Conservation (phyloP, 2,113 vertebrate genomes). For the Labeo rohita region DNA sequence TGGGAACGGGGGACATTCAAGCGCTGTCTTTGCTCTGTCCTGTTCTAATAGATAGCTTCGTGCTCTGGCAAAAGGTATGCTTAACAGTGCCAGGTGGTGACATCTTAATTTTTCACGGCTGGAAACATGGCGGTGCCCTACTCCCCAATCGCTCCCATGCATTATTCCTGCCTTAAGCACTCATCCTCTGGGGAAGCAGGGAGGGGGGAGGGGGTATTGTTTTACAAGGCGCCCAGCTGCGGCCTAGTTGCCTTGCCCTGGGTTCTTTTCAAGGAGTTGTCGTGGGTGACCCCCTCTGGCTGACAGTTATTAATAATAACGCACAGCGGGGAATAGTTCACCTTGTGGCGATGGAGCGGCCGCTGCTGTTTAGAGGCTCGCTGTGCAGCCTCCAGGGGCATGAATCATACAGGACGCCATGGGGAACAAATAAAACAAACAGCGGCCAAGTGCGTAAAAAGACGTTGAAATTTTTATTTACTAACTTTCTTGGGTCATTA, state of each 20-base stretch:
- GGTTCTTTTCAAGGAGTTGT: slow-evolving; percentile 75
- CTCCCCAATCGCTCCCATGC: slow-evolving; percentile 60
- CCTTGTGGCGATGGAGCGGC: slow-evolving; percentile 69
- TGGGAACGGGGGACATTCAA: slow-evolving; percentile 34
- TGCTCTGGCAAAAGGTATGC: slow-evolving; percentile 62
- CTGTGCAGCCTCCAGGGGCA: slow-evolving; percentile 51
- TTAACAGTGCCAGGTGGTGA: slow-evolving; percentile 70
- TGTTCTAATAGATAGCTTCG: slow-evolving; percentile 58
- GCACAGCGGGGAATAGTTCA: slow-evolving; percentile 73
- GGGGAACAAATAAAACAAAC: slow-evolving; percentile 51
- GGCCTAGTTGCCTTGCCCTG: slow-evolving; percentile 71
- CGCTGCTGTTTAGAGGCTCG: slow-evolving; percentile 57
- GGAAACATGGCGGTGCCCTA: slow-evolving; percentile 56
- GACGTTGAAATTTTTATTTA: background rate
- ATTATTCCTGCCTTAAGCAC: slow-evolving; percentile 76
- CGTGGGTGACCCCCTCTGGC: slow-evolving; percentile 72
- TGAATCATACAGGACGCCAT: slow-evolving; percentile 40
- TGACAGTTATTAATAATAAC: slow-evolving; percentile 81
- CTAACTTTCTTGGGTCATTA: slow-evolving; percentile 1
- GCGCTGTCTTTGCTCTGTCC: slow-evolving; percentile 51
- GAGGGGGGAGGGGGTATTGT: slow-evolving; percentile 64
- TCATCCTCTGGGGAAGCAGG: slow-evolving; percentile 57
- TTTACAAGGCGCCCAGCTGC: slow-evolving; percentile 72
- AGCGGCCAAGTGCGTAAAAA: slow-evolving; percentile 24
- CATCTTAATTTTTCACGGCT: slow-evolving; percentile 74